Base-by-base conservation (phyloP, 2,113 vertebrate species). In the Herpailurus yagouaroundi region DNA sequence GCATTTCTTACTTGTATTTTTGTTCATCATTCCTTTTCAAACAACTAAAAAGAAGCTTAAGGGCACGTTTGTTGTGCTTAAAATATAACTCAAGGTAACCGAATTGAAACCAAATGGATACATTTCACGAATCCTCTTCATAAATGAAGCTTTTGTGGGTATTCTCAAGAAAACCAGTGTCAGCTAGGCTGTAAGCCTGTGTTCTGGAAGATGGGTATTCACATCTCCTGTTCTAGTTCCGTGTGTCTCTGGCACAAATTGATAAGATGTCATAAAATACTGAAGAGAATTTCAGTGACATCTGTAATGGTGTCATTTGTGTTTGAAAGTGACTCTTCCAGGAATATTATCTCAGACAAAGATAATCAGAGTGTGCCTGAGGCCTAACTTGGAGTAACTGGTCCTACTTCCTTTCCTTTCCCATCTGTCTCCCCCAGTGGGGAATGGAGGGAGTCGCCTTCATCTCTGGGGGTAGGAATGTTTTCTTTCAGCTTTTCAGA, bases 401-500 rank as follows among this genome's bases (percentile, higher is more conserved):
- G n/a, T 31, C 74, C 33, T 5, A 11, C 87, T 84, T 87, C 50
- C 64, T 73, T 31, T 90, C 41, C 13, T 76, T 63, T 83, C 60
- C 6, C 64, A 25, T 45, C 79, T 57, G 18, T 48, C 31, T 79
- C 29, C n/a, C 3, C 23, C 29, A 14, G 0, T 45, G 21, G n/a
- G 33, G 68, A 94, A 14, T 19, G 64, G 25, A 82, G 63, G 71
- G 19, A 57, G 3, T 12, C 86, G 60, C 15, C 36, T 52, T n/a
- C 21, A 45, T 14, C 23, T 12, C n/a, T 79, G 33, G 7, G 66
- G 31, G 41, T 55, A 73, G 36, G 36, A 36, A 27, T 69, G n/a
- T 85, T 93, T 66, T 71, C n/a, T 45, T 66, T 89, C 15, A 81
- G 84, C 45, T 90, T 92, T 71, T 96, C 71, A 71, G 29, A 94